Conservation (phyloP, 2,888 invertebrate genomes). For the Mythimna ferrago region DNA sequence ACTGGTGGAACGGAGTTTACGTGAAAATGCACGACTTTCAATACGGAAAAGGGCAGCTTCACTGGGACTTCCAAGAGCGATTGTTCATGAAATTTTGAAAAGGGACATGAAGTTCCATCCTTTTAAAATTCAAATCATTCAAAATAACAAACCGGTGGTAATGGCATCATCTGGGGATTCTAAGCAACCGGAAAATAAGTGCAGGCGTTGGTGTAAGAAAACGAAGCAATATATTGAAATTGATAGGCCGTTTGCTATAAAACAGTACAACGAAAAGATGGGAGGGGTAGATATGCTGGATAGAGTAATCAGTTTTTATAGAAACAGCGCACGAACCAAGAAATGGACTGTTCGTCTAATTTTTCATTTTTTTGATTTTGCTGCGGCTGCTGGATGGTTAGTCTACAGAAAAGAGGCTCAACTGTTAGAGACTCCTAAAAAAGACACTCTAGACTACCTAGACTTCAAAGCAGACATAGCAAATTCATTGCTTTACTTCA, state of each 20-base stretch:
- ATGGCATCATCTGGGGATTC: constrained; percentile 19
- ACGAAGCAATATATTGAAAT: constrained; percentile 7
- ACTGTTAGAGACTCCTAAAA: neutral
- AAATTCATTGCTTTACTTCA: neutral
- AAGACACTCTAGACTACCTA: neutral
- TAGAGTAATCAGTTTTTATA: constrained; percentile 9
- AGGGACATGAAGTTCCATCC: too few relatives aligned
- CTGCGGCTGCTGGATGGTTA: too few relatives aligned
- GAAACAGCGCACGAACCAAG: too few relatives aligned
- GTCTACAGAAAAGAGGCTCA: neutral
- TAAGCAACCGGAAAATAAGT: neutral
- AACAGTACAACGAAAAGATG: neutral
- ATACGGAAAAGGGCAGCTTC: neutral
- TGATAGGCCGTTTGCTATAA: constrained; percentile 12
- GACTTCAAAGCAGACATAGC: neutral
- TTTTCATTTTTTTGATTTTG: too few relatives aligned
- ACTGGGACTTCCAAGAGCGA: neutral
- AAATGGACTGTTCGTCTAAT: too few relatives aligned
- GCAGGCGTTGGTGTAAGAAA: constrained; percentile 21
- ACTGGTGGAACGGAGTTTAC: too few relatives aligned
- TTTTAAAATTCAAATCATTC: too few relatives aligned
- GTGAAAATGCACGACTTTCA: neutral
- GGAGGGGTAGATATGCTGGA: constrained; percentile 14
- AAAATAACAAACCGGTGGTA: constrained; percentile 18
- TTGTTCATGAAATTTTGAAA: neutral